Evolutionary conservation across 2,888 invertebrate species (phyloP), one percentile per base, ranked within the genome.

Genomic region (Pediacus dermestoides): DNA sequence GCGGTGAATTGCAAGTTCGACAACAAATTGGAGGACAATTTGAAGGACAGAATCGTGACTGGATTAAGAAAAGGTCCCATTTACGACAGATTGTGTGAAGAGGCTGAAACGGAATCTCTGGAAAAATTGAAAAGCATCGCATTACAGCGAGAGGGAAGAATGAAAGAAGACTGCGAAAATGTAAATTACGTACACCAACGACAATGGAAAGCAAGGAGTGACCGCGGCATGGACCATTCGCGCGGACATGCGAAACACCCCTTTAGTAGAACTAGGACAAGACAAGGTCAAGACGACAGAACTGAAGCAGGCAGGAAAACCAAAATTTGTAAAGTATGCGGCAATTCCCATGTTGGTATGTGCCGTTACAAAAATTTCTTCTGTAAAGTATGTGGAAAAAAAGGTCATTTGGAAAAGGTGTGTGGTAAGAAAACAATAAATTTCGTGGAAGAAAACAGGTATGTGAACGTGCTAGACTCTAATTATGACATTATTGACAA

Each of bases 1-100:
- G 35, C 39, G 12, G 34, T 22, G 7, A 27, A 42, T 34, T 42
- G 42, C 27, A 30, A 42, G 12, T 42, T 42, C 15, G 25, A 10
- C n/a, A 30, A 8, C 2, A 31, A 38, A 21, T 21, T 42, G 7
- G 16, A 27, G 10, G 28, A 15, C 14, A n/a, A 16, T 15, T 8
- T 38, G 9, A 30, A 27, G 8, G 34, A 42, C 16, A 21, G 15
- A 33, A 37, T 37, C 16, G 18, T 37, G n/a, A 10, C 13, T n/a
- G 28, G 27, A 4, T 8, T 39, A 21, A 25, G 10, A 30, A 27
- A 16, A 3, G 35, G 35, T 3, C 23, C 18, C 16, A 9, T 16
- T 4, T 27, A 16, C 3, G 21, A 28, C 16, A 12, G 18, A 27
- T 2, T 27, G n/a, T 28, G 35, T 16, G 35, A 35, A 4, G 16